Evolutionary conservation across 2,797 vertebrate genomes (phyloP), one percentile per base, ranked within the genome.

Genomic region (Urophycis tenuis): DNA sequence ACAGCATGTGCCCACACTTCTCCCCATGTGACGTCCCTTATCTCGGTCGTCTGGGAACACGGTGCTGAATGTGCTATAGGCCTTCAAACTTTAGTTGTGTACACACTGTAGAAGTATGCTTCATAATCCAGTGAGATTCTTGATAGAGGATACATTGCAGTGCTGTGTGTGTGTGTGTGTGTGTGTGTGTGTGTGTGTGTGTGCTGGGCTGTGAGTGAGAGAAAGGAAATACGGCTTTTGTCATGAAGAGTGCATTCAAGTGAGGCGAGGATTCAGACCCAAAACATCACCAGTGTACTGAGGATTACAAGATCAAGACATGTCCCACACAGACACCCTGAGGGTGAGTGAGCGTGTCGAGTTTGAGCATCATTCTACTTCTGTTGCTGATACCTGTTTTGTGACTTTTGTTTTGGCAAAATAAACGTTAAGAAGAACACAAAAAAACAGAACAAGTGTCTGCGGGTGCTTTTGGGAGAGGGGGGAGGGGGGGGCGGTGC

Each of bases 381-480:
- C 1, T 60, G 22, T 64, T 25, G n/a, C 75, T 84, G 81, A 83
- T 75, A 76, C 77, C 84, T 83, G 83, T 82, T 88, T n/a, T n/a
- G n/a, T n/a, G n/a, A n/a, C n/a, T n/a, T n/a, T n/a, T 85, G 82
- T 89, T 90, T 89, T 88, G 89, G 88, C 81, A 85, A 74, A 92
- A 93, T 92, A 93, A 94, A 92, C 33, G 71, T 41, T 78, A 41
- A 80, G 81, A 75, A 83, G 75, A 72, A 82, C 60, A 64, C 17
- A 82, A 77, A 78, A 33, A 6, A 41, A 41, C 39, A 41, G 15
- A 41, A 12, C 39, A 41, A 0, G 14, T 75, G 53, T n/a, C 9
- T 75, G 34, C 73, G 70, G 4, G 79, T 82, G 35, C 75, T 88
- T 88, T 35, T 33, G 64, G 25, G n/a, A 30, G 71, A 75, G n/a